These are phyloP conservation scores for Heliconius hortense DNA, from an alignment of 2,888 invertebrate genomes.

Conservation along the genomic window DNA sequence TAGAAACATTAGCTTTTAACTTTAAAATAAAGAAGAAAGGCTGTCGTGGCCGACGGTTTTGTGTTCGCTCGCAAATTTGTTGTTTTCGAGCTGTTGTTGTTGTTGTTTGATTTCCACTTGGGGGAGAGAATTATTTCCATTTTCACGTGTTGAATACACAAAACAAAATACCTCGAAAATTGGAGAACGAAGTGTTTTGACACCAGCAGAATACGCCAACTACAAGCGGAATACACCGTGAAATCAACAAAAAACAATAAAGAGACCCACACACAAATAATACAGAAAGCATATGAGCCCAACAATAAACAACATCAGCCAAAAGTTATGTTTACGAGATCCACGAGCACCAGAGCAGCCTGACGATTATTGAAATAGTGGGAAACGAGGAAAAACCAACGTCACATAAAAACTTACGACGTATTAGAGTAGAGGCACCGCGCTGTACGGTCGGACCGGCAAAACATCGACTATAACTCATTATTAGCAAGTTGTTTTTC, in stretches of 20 bases:
- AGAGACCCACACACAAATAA: neutral
- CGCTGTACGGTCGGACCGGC: slow-evolving; percentile 38
- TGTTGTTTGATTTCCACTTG: no score
- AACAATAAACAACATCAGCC: slow-evolving; percentile 4
- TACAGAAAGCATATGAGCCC: neutral
- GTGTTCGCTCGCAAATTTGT: no score
- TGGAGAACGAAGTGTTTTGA: no score
- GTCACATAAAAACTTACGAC: slow-evolving; percentile 48
- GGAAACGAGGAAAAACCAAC: slow-evolving; percentile 46
- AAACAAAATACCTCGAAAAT: no score
- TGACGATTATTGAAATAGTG: slow-evolving; percentile 43
- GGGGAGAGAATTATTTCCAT: no score
- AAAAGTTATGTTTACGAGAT: slow-evolving; percentile 33
- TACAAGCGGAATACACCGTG: neutral
- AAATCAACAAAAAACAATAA: neutral
- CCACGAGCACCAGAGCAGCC: slow-evolving; percentile 18
- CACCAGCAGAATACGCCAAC: no score
- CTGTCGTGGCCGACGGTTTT: no score
- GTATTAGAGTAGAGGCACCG: slow-evolving; percentile 46
- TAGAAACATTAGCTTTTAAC: no score
- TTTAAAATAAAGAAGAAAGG: no score
- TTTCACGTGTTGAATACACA: no score
- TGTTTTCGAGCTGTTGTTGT: no score
- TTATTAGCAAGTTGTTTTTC: slow-evolving; percentile 69
- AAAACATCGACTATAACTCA: slow-evolving; percentile 58